Evolutionary conservation across 2,113 vertebrate species (phyloP).

Genomic region (Bostrychus sinensis): DNA sequence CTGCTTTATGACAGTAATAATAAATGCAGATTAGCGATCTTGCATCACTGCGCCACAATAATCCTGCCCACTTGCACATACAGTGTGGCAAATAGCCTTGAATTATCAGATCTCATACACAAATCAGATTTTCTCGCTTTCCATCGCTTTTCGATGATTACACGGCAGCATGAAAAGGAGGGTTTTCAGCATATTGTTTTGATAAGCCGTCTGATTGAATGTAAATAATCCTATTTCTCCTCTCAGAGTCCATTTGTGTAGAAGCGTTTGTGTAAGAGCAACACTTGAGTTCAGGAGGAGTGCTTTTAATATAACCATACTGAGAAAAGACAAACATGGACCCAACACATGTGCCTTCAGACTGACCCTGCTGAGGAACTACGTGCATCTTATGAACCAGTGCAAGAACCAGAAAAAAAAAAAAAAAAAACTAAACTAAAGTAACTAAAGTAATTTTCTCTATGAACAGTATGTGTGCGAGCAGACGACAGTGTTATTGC

Average conservation of each 20-base stretch:
- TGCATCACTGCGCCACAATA: neutral
- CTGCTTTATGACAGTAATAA: slow-evolving; percentile 5
- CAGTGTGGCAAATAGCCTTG: slow-evolving; percentile 33
- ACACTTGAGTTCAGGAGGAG: slow-evolving; percentile 11
- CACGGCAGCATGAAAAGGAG: slow-evolving; percentile 21
- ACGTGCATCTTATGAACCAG: no score
- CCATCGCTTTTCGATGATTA: slow-evolving; percentile 27
- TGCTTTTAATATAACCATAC: no score
- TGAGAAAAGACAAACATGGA: no score
- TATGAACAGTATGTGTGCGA: no score
- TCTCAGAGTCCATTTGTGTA: slow-evolving; percentile 24
- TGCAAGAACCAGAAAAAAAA: no score
- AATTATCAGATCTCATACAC: slow-evolving; percentile 42
- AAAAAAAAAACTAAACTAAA: no score
- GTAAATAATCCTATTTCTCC: slow-evolving; percentile 31
- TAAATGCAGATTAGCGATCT: slow-evolving; percentile 2
- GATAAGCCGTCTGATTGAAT: slow-evolving; percentile 36
- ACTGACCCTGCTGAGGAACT: no score
- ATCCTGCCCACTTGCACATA: slow-evolving; percentile 25
- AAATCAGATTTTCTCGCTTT: slow-evolving; percentile 41
- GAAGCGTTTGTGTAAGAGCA: neutral
- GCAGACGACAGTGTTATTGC: no score
- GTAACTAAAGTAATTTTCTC: no score
- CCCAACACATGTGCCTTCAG: no score
- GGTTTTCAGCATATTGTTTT: slow-evolving; percentile 22